A percentile compares a stretch with the other conserved stretches of the same genome.
These are phyloP conservation scores for Corythaeola cristata DNA, from an alignment of 2,113 vertebrate species.

Conservation along the genomic window DNA sequence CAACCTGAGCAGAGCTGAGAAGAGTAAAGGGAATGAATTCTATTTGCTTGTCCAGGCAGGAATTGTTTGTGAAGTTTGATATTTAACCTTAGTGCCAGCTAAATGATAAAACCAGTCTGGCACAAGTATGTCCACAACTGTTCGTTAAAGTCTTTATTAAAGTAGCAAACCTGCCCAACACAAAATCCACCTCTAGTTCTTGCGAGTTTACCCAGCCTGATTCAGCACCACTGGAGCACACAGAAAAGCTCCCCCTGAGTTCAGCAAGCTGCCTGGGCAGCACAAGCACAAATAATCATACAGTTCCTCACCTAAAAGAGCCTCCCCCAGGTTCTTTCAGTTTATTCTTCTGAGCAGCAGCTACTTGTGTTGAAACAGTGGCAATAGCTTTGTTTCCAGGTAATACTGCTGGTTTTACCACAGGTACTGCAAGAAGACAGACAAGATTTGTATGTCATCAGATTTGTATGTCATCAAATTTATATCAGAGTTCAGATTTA, in stretches of 20 bases:
- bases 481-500: background rate
- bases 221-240: background rate
- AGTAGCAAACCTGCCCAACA: background rate
- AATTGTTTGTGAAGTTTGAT: background rate
- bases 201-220: background rate
- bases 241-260: background rate
- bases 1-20: background rate
- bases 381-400: conserved; percentile 82
- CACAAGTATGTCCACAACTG: background rate
- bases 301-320: conserved; percentile 86
- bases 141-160: background rate
- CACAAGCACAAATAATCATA: background rate
- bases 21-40: background rate
- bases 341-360: conserved; percentile 87
- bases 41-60: conserved; percentile 7
- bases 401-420: conserved; percentile 82
- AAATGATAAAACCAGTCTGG: conserved; percentile 24
- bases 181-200: background rate
- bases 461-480: background rate
- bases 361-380: conserved; percentile 77
- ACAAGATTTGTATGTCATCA: background rate
- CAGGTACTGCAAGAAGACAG: conserved; percentile 77
- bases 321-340: conserved; percentile 90
- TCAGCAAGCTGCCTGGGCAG: background rate
- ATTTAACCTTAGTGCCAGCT: background rate